Conservation (phyloP, 2,797 vertebrate genomes). For the Labroides dimidiatus region DNA sequence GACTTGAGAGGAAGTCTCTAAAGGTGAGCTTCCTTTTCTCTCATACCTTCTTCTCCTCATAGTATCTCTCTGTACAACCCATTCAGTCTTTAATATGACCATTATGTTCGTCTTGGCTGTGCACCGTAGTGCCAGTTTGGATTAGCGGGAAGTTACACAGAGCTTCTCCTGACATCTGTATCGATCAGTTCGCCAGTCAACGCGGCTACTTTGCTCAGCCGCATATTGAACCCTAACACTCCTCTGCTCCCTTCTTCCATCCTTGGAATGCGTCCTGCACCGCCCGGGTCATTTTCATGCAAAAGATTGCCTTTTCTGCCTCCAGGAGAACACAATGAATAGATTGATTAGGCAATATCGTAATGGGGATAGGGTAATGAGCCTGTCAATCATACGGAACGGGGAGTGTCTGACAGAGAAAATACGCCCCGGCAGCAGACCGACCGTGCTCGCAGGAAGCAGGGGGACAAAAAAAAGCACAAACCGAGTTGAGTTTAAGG, state of each 20-base stretch:
- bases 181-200: constrained; percentile 66
- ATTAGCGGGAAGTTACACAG: constrained; percentile 34
- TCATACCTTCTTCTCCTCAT: background rate
- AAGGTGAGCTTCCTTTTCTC: constrained; percentile 12
- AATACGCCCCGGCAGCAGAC: constrained; percentile 55
- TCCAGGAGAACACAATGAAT: constrained; percentile 72
- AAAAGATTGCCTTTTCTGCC: constrained; percentile 73
- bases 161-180: constrained; percentile 64
- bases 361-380: constrained; percentile 83
- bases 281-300: constrained; percentile 66
- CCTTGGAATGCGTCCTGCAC: constrained; percentile 46
- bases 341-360: constrained; percentile 83
- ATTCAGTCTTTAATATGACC: constrained; percentile 15
- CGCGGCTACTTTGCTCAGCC: constrained; percentile 41
- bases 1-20: constrained; percentile 4
- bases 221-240: constrained; percentile 65
- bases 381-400: constrained; percentile 73
- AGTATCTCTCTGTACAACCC: constrained; percentile 9
- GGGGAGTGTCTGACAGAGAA: constrained; percentile 54
- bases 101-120: constrained; percentile 9
- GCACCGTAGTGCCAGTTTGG: constrained; percentile 23
- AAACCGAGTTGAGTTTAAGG: constrained; percentile 24
- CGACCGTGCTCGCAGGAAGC: constrained; percentile 31
- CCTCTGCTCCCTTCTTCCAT: constrained; percentile 46
- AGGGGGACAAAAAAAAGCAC: background rate